These are phyloP conservation scores for Chascanopsetta lugubris DNA, from an alignment of 2,113 vertebrate species.

Conservation along the genomic window DNA sequence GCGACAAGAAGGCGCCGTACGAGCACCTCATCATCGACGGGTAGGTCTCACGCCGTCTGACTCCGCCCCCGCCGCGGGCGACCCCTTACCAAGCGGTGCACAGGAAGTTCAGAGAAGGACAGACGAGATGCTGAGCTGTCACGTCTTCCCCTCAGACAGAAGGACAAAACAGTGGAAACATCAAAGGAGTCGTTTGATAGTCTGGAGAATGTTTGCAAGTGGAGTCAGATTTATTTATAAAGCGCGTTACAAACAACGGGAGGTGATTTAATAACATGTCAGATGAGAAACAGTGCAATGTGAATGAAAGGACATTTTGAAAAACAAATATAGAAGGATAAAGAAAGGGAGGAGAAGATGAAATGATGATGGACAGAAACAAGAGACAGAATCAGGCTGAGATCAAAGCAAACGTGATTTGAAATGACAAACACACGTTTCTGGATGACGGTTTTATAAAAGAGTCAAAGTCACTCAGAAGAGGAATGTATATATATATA, in stretches of 20 bases:
- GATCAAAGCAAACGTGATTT: too few relatives aligned
- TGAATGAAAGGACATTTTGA: too few relatives aligned
- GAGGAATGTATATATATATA: too few relatives aligned
- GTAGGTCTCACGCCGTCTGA: too few relatives aligned
- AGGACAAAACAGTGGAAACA: not conserved
- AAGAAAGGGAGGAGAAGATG: too few relatives aligned
- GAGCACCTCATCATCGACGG: conserved; percentile 98
- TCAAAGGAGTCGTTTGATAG: not conserved
- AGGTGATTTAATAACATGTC: not conserved
- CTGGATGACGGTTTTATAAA: too few relatives aligned
- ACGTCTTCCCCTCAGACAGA: not conserved
- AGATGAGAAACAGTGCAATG: not conserved
- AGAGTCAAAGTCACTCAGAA: too few relatives aligned
- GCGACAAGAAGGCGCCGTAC: conserved; percentile 97
- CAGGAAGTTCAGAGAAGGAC: not conserved
- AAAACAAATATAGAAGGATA: too few relatives aligned
- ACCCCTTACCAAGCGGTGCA: not conserved
- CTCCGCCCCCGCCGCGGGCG: not conserved
- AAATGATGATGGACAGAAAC: too few relatives aligned
- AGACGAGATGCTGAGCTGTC: too few relatives aligned
- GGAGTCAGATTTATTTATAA: not conserved
- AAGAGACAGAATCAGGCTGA: not conserved
- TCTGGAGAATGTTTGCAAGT: not conserved
- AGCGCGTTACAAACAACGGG: not conserved
- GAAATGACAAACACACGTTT: too few relatives aligned